Evolutionary conservation across 2,113 vertebrate genomes (phyloP).

Genomic region (Sminthopsis crassicaudata): DNA sequence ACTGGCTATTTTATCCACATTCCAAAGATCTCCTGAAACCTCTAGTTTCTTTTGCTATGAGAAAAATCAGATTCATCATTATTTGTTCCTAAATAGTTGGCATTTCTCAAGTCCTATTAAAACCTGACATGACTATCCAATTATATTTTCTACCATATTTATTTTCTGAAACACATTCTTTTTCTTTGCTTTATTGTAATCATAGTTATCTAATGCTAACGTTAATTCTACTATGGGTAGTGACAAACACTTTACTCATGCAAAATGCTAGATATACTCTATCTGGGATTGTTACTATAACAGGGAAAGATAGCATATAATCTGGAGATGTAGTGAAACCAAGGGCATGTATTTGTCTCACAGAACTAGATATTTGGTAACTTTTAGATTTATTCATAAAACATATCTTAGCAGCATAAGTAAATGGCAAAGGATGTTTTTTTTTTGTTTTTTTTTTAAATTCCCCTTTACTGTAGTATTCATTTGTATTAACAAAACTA

Average conservation of each 20-base stretch:
- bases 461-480: slow-evolving; percentile 39
- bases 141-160: slow-evolving; percentile 19
- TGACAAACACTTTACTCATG: slow-evolving; percentile 1
- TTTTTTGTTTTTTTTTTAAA: slow-evolving; percentile 16
- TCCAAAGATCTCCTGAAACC: background rate
- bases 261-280: background rate
- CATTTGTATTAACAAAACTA: slow-evolving; percentile 33
- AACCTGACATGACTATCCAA: slow-evolving; percentile 1
- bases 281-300: slow-evolving; percentile 17
- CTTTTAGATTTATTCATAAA: background rate
- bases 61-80: background rate
- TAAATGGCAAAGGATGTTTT: slow-evolving; percentile 41
- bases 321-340: slow-evolving; percentile 12
- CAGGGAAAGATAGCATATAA: slow-evolving; percentile 22
- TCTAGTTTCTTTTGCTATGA: background rate
- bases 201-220: slow-evolving; percentile 16
- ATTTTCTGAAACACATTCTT: slow-evolving; percentile 8
- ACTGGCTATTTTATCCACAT: background rate
- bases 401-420: slow-evolving; percentile 29
- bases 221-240: slow-evolving; percentile 14
- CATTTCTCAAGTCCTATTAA: slow-evolving; percentile 37
- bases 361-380: background rate
- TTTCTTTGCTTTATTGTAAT: slow-evolving; percentile 29
- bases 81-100: background rate
- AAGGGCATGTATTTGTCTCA: slow-evolving; percentile 21